Conservation (phyloP, 2,888 invertebrate genomes). For the Eristalis intricaria region DNA sequence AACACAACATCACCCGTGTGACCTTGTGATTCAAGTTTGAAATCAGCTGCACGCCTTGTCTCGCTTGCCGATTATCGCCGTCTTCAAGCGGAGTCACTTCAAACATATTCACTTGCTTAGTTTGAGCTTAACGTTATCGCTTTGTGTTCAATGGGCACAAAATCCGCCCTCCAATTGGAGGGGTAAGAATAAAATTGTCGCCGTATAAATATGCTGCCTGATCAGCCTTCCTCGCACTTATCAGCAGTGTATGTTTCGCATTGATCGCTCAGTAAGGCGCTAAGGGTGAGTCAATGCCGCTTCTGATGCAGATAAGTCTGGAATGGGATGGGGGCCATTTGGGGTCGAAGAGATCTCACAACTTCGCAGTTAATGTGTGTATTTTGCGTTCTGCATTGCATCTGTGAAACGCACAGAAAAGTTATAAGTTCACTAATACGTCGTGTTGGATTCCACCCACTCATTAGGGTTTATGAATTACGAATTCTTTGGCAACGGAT, state of each 20-base stretch:
- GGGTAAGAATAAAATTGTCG: neutral
- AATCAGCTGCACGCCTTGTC: neutral
- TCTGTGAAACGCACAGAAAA: no score
- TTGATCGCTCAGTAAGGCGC: neutral
- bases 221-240: neutral
- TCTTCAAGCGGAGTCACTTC: neutral
- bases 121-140: neutral
- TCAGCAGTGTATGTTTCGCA: neutral
- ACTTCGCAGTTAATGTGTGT: neutral
- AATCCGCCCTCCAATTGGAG: neutral
- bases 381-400: neutral
- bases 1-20: neutral
- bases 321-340: neutral
- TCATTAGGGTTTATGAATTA: no score
- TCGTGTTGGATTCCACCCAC: no score
- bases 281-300: slow-evolving; percentile 4
- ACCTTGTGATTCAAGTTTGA: neutral
- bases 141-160: neutral
- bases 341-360: neutral
- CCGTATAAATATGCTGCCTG: neutral
- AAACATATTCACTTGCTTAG: neutral
- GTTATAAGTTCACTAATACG: no score
- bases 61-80: neutral
- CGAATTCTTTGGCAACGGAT: no score
- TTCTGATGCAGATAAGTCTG: neutral